Conservation (phyloP, 2,888 invertebrate genomes). For the Hydroisotoma schaefferi region DNA sequence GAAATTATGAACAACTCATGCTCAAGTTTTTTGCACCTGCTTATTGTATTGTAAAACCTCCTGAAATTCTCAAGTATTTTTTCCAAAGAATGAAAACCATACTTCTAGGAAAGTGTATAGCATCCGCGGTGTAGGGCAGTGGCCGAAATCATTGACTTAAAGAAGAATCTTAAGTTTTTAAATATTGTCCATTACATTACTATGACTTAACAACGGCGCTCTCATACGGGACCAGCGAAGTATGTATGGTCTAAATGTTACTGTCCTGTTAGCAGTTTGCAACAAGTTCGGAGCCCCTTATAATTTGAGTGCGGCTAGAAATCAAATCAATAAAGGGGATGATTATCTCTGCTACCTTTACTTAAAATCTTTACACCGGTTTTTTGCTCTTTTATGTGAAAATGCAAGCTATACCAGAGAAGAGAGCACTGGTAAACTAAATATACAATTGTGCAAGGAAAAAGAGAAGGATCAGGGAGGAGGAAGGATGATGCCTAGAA, state of each 20-base stretch:
- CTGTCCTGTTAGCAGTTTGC: background rate
- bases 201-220: too few relatives aligned
- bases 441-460: too few relatives aligned
- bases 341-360: conserved; percentile 24
- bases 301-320: conserved; percentile 40
- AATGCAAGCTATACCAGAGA: background rate
- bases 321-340: conserved; percentile 38
- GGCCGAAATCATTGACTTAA: too few relatives aligned
- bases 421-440: too few relatives aligned
- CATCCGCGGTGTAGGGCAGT: too few relatives aligned
- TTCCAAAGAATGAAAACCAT: too few relatives aligned
- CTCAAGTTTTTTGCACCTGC: conserved; percentile 1
- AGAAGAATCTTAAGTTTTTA: background rate
- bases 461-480: background rate
- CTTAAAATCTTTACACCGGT: background rate
- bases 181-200: too few relatives aligned
- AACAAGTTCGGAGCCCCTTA: conserved; percentile 25
- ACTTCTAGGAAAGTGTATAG: too few relatives aligned
- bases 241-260: background rate
- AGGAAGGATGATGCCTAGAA: background rate
- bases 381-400: background rate
- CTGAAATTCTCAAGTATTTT: conserved; percentile 4
- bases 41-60: background rate
- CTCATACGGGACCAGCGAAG: too few relatives aligned
- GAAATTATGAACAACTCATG: background rate